Evolutionary conservation across 2,797 vertebrate species (phyloP), one percentile per base, ranked within the genome.

Genomic region (Vespertilio murinus): DNA sequence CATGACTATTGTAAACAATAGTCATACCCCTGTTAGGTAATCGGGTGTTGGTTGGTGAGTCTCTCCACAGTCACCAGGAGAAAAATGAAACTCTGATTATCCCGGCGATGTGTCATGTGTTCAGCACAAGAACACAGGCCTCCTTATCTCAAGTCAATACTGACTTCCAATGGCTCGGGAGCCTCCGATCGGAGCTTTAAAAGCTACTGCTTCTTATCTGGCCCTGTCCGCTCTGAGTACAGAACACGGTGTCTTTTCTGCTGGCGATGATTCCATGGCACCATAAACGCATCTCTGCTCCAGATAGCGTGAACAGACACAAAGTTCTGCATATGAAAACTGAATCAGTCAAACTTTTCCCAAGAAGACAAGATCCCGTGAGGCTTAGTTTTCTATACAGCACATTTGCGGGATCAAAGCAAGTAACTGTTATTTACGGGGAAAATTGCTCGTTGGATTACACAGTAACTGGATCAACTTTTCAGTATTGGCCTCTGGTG

Each of bases 321-420:
- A 88, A 88, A 75, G 90, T 91, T 93, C 67, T 69, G 22, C 88
- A 96, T 61, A 74, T 59, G 56, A 90, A 91, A 67, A 69, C 74
- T 65, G 22, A 80, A 11, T 17, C 18, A 25, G 25, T 83, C 65
- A 82, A 94, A 47, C 16, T 59, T 94, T 92, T 73, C 25, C 85
- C 42, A 64, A 84, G 28, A 88, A 74, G 45, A 74, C 17, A 83
- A 87, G 82, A 88, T 78, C n/a, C 8, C 5, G 18, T 12, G 40
- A 42, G 4, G 6, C 88, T 88, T 95, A 70, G 2, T 70, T 94
- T 78, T 40, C 17, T 74, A 49, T 81, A 81, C 13, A 56, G 88
- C n/a, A 13, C 65, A 56, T 35, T 95, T 91, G 87, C 49, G 40
- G 69, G 35, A 73, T 86, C 11, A 84, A 88, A 81, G 25, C 30